Percentiles rank a stretch among this genome's conserved stretches.
Evolutionary conservation across 2,113 vertebrate species (phyloP).

Genomic region (Saguinus imperator): DNA sequence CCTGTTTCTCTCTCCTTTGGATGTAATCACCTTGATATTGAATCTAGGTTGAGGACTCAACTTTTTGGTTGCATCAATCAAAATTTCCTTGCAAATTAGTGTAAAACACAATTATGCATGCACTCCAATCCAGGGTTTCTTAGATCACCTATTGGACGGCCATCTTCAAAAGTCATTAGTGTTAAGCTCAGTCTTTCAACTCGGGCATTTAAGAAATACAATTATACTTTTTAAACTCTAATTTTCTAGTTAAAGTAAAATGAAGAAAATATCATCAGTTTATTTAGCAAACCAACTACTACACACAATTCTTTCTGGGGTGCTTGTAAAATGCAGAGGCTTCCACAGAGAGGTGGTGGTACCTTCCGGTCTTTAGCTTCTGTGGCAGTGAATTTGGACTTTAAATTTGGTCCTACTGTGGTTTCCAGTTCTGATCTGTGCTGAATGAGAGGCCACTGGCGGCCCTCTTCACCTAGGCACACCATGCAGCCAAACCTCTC

Average conservation of each 20-base stretch:
- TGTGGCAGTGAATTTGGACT: too few species aligned
- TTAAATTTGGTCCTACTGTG: neutral
- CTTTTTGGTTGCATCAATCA: neutral
- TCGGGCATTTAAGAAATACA: neutral
- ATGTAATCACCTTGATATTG: too few species aligned
- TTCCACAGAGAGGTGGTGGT: too few species aligned
- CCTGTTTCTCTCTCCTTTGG: neutral
- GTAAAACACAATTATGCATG: neutral
- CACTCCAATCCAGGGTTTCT: too few species aligned
- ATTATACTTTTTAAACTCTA: neutral
- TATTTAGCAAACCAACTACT: neutral
- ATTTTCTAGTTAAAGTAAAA: neutral
- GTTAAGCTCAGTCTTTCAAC: neutral
- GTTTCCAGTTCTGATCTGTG: neutral
- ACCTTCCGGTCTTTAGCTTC: neutral
- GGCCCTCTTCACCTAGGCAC: accelerated
- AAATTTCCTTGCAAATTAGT: neutral
- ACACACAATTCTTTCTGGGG: neutral
- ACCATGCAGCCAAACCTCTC: accelerated
- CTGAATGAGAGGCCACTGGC: neutral
- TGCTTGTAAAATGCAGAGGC: neutral
- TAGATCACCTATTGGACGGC: too few species aligned
- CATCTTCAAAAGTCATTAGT: too few species aligned
- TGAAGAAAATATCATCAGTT: neutral
- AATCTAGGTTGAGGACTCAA: neutral